Base-by-base conservation (phyloP, 2,888 invertebrate genomes). In the Drosophila nr. perissopoda region DNA sequence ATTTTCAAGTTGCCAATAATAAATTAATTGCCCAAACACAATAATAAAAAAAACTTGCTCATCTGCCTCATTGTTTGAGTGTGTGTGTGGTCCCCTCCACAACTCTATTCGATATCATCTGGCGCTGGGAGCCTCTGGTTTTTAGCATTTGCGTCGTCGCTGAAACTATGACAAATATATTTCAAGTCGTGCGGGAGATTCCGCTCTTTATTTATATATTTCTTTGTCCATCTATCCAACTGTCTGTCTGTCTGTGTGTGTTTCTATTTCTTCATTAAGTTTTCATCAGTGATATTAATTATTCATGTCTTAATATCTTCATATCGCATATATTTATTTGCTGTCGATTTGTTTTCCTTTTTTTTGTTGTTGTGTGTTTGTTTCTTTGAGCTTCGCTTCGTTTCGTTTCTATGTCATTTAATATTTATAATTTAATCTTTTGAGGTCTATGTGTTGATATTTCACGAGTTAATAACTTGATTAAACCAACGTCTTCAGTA, bases 131-230 rank as follows among this genome's bases (percentile, higher is more conserved):
- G 83, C 83, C 89, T 79, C 90, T 75, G 88, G 74, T 81, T 82
- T 89, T 84, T 74, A 81, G 76, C 83, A 82, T 82, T 70, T 79
- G 85, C 72, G 74, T 70, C 67, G 58, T 63, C 52, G 79, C 71
- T 67, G 76, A 84, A 86, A 89, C 91, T 88, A 88, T 91, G 91
- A 91, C 91, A 91, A 91, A 91, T 91, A 86, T 84, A 84, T 88
- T 88, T 91, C 76, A 78, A 83, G 76, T 83, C 71, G 76, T 52
- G 74, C 46, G 56, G 76, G 72, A 86, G 79, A 87, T 79, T 84
- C 79, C 79, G 72, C 77, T 78, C 66, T 69, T 82, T 77, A 76
- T 76, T 80, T 74, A 74, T 74, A 49, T 75, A 54, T 80, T 29
- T 58, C 70, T 25, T 56, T 52, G 27, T 46, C 8, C 42, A 13